A percentile compares a stretch with the other conserved stretches of the same genome.
Conservation (phyloP, 2,888 invertebrate genomes). For the Belgica antarctica region DNA sequence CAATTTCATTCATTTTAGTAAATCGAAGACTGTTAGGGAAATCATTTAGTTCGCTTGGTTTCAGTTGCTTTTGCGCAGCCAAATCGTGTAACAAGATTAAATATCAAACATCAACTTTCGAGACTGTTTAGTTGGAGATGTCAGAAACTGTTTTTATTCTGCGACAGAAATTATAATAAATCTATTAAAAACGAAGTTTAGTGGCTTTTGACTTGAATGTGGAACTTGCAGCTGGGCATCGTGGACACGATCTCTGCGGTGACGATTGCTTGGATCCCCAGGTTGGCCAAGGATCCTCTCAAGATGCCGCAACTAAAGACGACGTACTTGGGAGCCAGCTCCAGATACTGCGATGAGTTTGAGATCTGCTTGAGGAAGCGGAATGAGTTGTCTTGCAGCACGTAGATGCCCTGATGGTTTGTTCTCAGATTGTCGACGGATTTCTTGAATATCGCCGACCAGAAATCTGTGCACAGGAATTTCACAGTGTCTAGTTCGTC, state of each 20-base stretch:
- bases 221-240: constrained; percentile 91
- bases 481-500: constrained; percentile 98
- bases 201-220: constrained; percentile 72
- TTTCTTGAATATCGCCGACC: constrained; percentile 96
- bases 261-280: constrained; percentile 90
- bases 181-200: not conserved
- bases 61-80: too few relatives aligned
- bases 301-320: constrained; percentile 96
- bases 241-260: constrained; percentile 88
- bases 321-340: constrained; percentile 85
- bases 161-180: too few relatives aligned
- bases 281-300: constrained; percentile 89
- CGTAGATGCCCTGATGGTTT: constrained; percentile 96
- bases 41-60: not conserved
- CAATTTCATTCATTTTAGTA: too few relatives aligned
- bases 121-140: constrained; percentile 17
- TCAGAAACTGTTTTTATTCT: not conserved
- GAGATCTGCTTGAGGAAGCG: constrained; percentile 85
- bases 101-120: constrained; percentile 1
- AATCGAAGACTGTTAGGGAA: too few relatives aligned
- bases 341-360: constrained; percentile 85
- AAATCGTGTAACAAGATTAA: not conserved
- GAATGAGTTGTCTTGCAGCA: constrained; percentile 94
- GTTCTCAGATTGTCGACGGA: constrained; percentile 69
- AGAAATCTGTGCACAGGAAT: constrained; percentile 99